phyloP scores from a whole-genome alignment of 2,113 vertebrate genomes.

The Cardinalis cardinalis region DNA sequence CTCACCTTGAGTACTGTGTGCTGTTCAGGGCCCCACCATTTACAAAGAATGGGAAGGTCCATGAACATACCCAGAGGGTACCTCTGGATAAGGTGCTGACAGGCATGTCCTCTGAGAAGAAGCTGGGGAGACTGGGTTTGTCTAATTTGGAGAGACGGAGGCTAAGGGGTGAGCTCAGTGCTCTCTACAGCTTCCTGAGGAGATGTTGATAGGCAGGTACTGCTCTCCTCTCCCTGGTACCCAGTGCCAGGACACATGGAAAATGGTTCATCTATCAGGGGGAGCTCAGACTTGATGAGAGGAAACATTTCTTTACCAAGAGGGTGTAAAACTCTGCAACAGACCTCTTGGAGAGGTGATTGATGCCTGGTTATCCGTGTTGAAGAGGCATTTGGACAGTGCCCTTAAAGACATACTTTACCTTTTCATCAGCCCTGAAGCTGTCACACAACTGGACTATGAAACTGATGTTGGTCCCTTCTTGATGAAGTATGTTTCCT shows the following conservation, averaged over 20 bases:
- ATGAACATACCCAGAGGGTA: accelerated
- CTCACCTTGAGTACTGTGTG: background rate
- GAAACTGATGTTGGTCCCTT: background rate
- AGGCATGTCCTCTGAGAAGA: background rate
- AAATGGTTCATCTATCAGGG: background rate
- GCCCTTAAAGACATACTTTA: background rate
- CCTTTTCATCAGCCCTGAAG: background rate
- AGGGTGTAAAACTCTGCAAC: background rate
- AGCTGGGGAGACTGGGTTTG: background rate
- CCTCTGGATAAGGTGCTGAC: background rate
- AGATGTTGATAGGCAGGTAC: accelerated
- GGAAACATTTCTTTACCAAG: background rate
- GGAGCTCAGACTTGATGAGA: background rate
- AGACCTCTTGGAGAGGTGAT: background rate
- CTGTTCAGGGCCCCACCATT: accelerated
- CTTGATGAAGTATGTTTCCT: background rate
- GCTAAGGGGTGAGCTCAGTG: background rate
- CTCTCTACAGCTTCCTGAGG: background rate
- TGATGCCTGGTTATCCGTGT: background rate
- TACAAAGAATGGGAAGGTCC: background rate
- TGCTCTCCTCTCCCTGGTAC: background rate
- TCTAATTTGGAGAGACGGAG: background rate
- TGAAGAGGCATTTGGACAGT: background rate
- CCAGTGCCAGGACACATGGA: background rate
- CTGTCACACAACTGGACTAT: background rate